These are phyloP conservation scores for Mantis religiosa DNA, from an alignment of 2,888 invertebrate genomes.

Conservation along the genomic window DNA sequence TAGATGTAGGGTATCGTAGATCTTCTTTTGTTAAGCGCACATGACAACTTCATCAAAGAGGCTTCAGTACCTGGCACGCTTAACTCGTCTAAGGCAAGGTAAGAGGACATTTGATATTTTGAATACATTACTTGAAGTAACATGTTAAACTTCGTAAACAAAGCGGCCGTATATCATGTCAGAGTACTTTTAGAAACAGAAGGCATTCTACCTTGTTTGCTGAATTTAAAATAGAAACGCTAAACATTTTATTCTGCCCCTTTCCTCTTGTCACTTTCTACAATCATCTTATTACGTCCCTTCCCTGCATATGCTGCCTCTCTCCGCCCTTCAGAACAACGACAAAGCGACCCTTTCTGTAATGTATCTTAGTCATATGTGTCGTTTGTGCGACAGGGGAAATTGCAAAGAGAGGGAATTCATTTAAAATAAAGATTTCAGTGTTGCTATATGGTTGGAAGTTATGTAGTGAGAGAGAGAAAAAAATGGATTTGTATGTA, in stretches of 20 bases:
- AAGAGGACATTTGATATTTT: neutral
- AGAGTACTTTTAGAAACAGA: neutral
- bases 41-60: too few relatives aligned
- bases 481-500: neutral
- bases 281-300: neutral
- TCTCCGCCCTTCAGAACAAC: neutral
- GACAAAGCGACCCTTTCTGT: neutral
- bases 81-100: too few relatives aligned
- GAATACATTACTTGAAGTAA: neutral
- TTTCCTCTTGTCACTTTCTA: neutral
- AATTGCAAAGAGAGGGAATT: neutral
- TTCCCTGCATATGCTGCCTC: too few relatives aligned
- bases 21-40: too few relatives aligned
- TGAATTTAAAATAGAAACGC: neutral
- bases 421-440: neutral
- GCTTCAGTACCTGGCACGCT: too few relatives aligned
- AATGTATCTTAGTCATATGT: neutral
- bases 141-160: neutral
- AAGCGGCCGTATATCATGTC: neutral
- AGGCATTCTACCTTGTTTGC: neutral
- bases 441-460: neutral
- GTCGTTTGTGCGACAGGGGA: neutral
- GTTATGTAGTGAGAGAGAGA: neutral
- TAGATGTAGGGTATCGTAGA: too few relatives aligned
- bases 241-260: too few relatives aligned